A percentile compares a stretch with the other conserved stretches of the same genome.
Evolutionary conservation across 1,140 invertebrate species (phyloP).

Genomic region (Pentalonia nigronervosa): DNA sequence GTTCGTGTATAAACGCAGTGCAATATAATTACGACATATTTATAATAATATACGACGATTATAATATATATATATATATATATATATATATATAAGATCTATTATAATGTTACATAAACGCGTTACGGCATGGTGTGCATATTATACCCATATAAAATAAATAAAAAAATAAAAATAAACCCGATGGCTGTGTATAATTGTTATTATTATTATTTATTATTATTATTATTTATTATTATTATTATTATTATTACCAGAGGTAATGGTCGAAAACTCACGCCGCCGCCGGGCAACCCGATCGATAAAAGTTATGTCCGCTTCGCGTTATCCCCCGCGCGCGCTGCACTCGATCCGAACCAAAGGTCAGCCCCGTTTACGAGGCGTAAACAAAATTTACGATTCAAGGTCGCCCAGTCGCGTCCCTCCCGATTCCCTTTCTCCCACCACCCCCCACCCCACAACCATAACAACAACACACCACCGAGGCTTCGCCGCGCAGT

Average conservation of each 20-base stretch:
- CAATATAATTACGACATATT: neutral
- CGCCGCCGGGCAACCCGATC: conserved; percentile 3
- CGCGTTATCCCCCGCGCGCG: neutral
- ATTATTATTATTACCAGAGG: neutral
- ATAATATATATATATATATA: neutral
- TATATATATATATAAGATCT: neutral
- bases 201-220: conserved; percentile 28
- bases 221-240: conserved; percentile 4
- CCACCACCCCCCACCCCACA: no score
- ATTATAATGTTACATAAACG: neutral
- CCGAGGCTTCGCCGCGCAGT: no score
- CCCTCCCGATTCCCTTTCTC: neutral
- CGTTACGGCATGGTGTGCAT: no score
- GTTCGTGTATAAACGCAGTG: no score
- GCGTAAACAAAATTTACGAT: conserved; percentile 4
- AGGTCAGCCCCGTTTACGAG: neutral
- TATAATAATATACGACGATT: neutral
- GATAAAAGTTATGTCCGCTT: conserved; percentile 13
- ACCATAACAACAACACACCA: no score
- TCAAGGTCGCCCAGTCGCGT: neutral
- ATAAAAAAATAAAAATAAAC: neutral
- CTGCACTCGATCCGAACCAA: neutral
- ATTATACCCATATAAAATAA: neutral
- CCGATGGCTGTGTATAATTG: neutral
- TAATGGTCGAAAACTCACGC: conserved; percentile 18